phyloP scores from a whole-genome alignment of 2,113 vertebrate genomes.

The Pristiophorus japonicus region DNA sequence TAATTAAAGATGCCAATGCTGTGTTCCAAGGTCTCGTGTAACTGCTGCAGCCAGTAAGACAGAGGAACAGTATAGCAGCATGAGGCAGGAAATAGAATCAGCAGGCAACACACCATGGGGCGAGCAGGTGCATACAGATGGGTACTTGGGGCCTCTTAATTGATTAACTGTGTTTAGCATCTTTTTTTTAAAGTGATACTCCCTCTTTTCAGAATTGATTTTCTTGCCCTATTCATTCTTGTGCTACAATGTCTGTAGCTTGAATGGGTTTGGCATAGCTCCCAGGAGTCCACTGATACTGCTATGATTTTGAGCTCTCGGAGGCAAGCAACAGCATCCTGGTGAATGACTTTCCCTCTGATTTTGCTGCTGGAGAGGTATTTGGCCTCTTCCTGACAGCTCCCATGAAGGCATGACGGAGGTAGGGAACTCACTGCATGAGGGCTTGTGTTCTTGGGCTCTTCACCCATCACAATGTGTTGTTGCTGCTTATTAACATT shows the following conservation, averaged over 20 bases:
- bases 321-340: not conserved
- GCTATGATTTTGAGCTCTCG: not conserved
- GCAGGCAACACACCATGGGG: not conserved
- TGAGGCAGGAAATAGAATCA: slow-evolving; percentile 41
- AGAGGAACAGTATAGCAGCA: slow-evolving; percentile 51
- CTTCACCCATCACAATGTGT: not conserved
- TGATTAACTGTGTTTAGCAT: not conserved
- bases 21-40: slow-evolving; percentile 53
- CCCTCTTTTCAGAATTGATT: not conserved
- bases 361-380: not conserved
- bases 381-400: not conserved
- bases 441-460: not conserved
- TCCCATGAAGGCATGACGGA: not conserved
- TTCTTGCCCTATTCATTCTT: not conserved
- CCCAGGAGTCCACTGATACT: not conserved
- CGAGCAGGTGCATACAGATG: not conserved
- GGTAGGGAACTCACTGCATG: not conserved
- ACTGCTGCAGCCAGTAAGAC: slow-evolving; percentile 51
- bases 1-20: slow-evolving; percentile 57
- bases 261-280: not conserved
- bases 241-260: not conserved
- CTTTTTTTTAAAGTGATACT: not conserved
- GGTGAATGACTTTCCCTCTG: not conserved
- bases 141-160: not conserved
- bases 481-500: not conserved